Evolutionary conservation across 2,888 invertebrate species (phyloP), one percentile per base, ranked within the genome.

Genomic region (Lepidochitona cinerea): DNA sequence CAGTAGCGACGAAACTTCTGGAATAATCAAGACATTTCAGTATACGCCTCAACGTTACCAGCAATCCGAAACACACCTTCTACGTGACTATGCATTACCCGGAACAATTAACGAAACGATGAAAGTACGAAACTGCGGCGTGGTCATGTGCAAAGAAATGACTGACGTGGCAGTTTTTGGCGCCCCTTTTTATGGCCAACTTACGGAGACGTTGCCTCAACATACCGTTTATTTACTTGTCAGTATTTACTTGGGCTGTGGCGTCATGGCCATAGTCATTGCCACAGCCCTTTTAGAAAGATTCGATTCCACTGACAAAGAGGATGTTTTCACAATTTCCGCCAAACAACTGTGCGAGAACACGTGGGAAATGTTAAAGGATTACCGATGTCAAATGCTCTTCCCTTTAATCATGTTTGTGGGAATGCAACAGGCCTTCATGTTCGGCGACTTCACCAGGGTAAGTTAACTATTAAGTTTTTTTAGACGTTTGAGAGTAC

Each of bases 391-490:
- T 67, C 85, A 85, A 68, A 82, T 88, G 37, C 82, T 89, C 9
- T 76, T 87, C 14, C 88, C 89, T 0, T 78, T 89, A 18, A 87
- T 89, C 1, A 67, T 88, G 23, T 89, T 87, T 73, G 83, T 85
- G 2, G 89, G 89, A 0, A 78, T 89, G 52, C 85, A 88, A 70
- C 89, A 89, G 72, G 89, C 87, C 0, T 89, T 89, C 76, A 85
- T 89, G 77, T 85, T 88, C 53, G 85, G 87, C 14, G 89, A 89
- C 78, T 89, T 89, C 74, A 89, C 89, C 9, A 88, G 88, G 86
- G 90, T 90, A 77, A 77, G 81, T 69, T n/a, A n/a, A n/a, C n/a
- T n/a, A n/a, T n/a, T n/a, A n/a, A n/a, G n/a, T n/a, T n/a, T n/a
- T n/a, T n/a, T n/a, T n/a, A n/a, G n/a, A n/a, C n/a, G n/a, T n/a